Conservation (phyloP, 2,113 vertebrate species). For the Toxotes chatareus region DNA sequence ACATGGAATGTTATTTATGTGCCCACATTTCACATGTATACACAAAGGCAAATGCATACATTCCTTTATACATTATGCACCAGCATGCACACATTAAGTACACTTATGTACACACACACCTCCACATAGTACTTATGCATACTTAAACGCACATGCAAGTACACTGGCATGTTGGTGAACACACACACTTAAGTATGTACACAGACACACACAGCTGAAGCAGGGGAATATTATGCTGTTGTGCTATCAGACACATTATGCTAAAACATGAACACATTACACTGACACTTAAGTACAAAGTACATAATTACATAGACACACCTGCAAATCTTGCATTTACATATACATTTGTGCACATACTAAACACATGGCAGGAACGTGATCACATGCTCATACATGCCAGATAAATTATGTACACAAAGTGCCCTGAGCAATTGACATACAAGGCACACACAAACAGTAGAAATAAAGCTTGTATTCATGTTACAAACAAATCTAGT, state of each 20-base stretch:
- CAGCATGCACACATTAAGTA: conserved; percentile 29
- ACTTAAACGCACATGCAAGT: conserved; percentile 5
- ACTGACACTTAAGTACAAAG: conserved; percentile 37
- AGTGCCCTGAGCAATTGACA: not conserved
- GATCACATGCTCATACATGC: not conserved
- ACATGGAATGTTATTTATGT: not conserved
- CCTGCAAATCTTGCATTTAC: conserved; percentile 4
- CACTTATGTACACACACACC: conserved; percentile 28
- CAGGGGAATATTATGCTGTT: not conserved
- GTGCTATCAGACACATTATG: conserved; percentile 53
- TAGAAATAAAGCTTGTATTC: not conserved
- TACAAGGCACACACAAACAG: too few relatives aligned
- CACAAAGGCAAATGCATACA: not conserved
- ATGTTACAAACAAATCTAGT: not conserved
- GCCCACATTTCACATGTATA: not conserved
- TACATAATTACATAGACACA: conserved; percentile 26
- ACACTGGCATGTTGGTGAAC: not conserved
- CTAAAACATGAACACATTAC: conserved; percentile 53
- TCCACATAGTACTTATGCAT: conserved; percentile 35
- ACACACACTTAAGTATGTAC: conserved; percentile 8
- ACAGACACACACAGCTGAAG: not conserved
- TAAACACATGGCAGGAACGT: not conserved
- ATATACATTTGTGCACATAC: not conserved
- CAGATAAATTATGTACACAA: not conserved
- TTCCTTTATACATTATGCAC: conserved; percentile 46